Conservation (phyloP, 2,113 vertebrate species). For the Promerops cafer region DNA sequence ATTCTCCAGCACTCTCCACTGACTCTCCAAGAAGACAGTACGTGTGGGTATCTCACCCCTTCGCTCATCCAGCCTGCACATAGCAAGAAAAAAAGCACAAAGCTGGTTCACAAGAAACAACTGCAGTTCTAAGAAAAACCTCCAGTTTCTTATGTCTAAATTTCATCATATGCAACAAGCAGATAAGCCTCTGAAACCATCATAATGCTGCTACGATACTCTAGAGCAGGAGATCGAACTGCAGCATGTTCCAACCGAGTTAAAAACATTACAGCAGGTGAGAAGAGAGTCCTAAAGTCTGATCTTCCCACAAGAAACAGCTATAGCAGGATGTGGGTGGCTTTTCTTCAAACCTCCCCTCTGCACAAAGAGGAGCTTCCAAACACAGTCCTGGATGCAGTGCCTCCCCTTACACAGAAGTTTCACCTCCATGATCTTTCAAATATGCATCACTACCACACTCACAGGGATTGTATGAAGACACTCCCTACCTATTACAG, state of each 20-base stretch:
- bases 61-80: conserved; percentile 86
- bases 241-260: neutral
- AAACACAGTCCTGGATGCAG: neutral
- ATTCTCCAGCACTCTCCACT: conserved; percentile 90
- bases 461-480: neutral
- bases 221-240: neutral
- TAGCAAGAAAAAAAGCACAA: neutral
- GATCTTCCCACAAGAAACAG: neutral
- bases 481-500: neutral
- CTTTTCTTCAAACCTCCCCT: neutral
- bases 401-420: neutral
- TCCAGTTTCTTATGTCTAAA: neutral
- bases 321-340: neutral
- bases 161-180: neutral
- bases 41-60: conserved; percentile 72
- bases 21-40: conserved; percentile 80
- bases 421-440: neutral
- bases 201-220: neutral
- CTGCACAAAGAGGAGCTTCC: neutral
- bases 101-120: neutral
- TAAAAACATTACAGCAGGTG: neutral
- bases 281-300: neutral
- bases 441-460: neutral
- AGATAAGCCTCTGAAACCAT: neutral
- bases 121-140: neutral